Percentiles rank a stretch among this genome's conserved stretches.
Evolutionary conservation across 1,140 invertebrate species (phyloP).

Genomic region (Drosophila rufa): DNA sequence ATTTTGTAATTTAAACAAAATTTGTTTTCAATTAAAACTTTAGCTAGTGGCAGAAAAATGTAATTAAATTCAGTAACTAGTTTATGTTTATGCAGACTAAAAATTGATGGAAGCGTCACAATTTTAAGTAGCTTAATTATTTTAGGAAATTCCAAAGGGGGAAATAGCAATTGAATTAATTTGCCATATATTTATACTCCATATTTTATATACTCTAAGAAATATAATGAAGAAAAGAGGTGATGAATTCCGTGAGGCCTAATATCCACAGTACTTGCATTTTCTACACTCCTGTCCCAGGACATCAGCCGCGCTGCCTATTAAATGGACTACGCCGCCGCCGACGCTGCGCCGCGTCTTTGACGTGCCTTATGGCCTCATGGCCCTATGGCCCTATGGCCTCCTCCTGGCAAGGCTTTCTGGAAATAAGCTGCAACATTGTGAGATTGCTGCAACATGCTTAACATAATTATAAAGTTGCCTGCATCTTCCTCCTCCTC

Average conservation of each 20-base stretch:
- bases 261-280: conserved; percentile 17
- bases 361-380: conserved; percentile 45
- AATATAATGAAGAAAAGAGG: too few species aligned
- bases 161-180: background rate
- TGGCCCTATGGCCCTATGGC: conserved; percentile 28
- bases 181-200: too few species aligned
- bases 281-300: conserved; percentile 19
- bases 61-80: background rate
- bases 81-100: background rate
- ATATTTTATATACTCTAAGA: too few species aligned
- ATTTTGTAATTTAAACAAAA: background rate
- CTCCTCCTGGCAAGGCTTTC: conserved; percentile 41
- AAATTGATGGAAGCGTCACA: too few species aligned
- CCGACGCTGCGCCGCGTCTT: conserved; percentile 6
- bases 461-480: conserved; percentile 84
- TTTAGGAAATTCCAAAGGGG: rapidly evolving
- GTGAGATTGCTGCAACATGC: conserved; percentile 66
- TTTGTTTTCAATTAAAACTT: conserved; percentile 13
- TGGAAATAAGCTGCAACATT: conserved; percentile 62
- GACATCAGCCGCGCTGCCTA: conserved; percentile 44
- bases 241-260: background rate
- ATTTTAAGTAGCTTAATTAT: too few species aligned
- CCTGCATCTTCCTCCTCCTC: conserved; percentile 10
- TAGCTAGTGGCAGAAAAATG: background rate
- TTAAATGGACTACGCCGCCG: conserved; percentile 49